A percentile compares a stretch with the other conserved stretches of the same genome.
Evolutionary conservation across 1,140 invertebrate species (phyloP).

Genomic region (Drosophila guanche): DNA sequence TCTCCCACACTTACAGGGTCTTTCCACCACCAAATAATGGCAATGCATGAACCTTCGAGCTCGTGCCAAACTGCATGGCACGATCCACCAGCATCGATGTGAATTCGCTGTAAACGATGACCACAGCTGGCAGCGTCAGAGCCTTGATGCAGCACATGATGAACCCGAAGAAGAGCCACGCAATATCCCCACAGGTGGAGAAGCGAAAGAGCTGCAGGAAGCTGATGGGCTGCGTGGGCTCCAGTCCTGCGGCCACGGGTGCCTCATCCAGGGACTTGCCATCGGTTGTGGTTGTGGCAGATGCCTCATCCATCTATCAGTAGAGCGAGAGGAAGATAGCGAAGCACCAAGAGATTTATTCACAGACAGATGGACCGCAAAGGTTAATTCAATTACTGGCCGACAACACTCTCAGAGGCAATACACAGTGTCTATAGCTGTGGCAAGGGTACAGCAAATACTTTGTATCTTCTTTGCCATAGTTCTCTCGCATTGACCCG

Average conservation of each 20-base stretch:
- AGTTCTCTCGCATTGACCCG: conserved; percentile 58
- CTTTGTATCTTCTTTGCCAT: conserved; percentile 40
- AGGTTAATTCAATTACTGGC: conserved; percentile 28
- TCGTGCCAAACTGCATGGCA: conserved; percentile 74
- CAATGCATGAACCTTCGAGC: conserved; percentile 84
- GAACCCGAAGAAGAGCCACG: conserved; percentile 85
- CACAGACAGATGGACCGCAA: conserved; percentile 21
- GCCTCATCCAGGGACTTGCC: conserved; percentile 56
- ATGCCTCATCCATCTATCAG: conserved; percentile 54
- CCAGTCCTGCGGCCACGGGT: conserved; percentile 62
- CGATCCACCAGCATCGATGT: conserved; percentile 87
- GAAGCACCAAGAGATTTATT: conserved; percentile 9
- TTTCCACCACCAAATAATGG: conserved; percentile 84
- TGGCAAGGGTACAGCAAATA: conserved; percentile 29
- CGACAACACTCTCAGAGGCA: conserved; percentile 17
- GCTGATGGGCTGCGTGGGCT: conserved; percentile 58
- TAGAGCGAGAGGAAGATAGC: too few relatives aligned
- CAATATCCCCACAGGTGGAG: conserved; percentile 86
- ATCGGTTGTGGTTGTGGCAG: conserved; percentile 55
- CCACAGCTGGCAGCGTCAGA: conserved; percentile 87
- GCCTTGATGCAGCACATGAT: conserved; percentile 86
- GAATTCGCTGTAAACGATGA: conserved; percentile 89
- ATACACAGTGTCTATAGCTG: neutral
- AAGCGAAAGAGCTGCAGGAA: conserved; percentile 85
- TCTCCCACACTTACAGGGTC: conserved; percentile 84